Conservation (phyloP, 2,888 invertebrate species). For the Aleiodes alternator region DNA sequence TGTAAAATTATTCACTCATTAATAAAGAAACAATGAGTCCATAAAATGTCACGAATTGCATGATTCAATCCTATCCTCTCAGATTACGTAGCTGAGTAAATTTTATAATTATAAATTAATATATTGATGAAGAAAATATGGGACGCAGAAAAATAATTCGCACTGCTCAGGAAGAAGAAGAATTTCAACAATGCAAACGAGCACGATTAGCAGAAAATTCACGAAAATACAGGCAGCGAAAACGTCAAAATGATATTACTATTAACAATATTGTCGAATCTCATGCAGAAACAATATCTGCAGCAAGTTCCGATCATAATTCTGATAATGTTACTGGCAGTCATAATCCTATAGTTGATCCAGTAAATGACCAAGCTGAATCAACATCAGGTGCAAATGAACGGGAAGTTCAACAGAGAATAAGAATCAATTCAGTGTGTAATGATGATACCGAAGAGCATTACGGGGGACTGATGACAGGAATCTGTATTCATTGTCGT, state of each 20-base stretch:
- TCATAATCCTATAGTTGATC: too few relatives aligned
- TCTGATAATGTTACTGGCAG: neutral
- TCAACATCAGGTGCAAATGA: neutral
- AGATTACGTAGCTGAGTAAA: too few relatives aligned
- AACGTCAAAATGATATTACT: neutral
- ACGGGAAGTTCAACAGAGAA: neutral
- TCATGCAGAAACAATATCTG: neutral
- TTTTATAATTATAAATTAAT: too few relatives aligned
- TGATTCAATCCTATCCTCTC: too few relatives aligned
- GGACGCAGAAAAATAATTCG: too few relatives aligned
- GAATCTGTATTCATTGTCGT: neutral
- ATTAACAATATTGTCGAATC: neutral
- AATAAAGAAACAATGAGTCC: too few relatives aligned
- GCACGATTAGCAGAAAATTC: neutral
- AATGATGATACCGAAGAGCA: neutral
- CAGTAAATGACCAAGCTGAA: too few relatives aligned
- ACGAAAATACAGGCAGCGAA: neutral
- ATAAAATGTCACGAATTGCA: too few relatives aligned
- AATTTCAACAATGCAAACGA: too few relatives aligned
- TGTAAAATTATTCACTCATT: too few relatives aligned
- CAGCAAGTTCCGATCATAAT: neutral
- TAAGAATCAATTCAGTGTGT: neutral
- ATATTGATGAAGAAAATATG: too few relatives aligned
- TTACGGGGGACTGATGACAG: neutral
- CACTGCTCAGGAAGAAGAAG: too few relatives aligned